These are phyloP conservation scores for Silurus glanis DNA, from an alignment of 2,113 vertebrate species.

Conservation along the genomic window DNA sequence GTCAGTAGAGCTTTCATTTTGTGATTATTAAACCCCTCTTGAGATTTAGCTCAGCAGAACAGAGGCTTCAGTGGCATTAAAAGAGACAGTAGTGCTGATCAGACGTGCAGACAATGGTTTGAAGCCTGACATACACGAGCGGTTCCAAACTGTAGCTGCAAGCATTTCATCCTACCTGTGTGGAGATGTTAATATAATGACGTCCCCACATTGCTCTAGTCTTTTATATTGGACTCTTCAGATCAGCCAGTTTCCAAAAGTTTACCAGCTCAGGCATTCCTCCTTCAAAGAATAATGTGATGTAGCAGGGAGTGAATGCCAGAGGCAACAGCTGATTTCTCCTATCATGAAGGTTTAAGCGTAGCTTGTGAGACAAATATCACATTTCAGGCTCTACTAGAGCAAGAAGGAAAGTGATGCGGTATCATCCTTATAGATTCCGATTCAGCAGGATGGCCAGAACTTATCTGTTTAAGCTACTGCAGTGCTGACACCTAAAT, in stretches of 20 bases:
- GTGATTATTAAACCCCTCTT: slow-evolving; percentile 13
- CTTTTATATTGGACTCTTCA: slow-evolving; percentile 35
- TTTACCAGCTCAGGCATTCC: slow-evolving; percentile 14
- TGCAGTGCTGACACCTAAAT: slow-evolving; percentile 27
- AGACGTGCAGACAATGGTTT: slow-evolving; percentile 12
- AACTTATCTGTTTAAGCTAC: slow-evolving; percentile 32
- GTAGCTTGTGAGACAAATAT: slow-evolving; percentile 25
- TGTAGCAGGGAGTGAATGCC: neutral
- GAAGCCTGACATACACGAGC: neutral
- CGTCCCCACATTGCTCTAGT: neutral
- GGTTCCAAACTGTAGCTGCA: neutral
- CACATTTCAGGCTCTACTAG: slow-evolving; percentile 13
- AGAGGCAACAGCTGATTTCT: slow-evolving; percentile 21
- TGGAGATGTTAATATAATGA: slow-evolving; percentile 9
- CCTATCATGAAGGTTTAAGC: slow-evolving; percentile 21
- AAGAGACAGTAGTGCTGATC: slow-evolving; percentile 21
- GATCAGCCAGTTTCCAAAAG: slow-evolving; percentile 30
- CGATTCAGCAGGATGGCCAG: neutral
- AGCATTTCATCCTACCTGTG: slow-evolving; percentile 13
- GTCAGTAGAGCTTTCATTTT: slow-evolving; percentile 22
- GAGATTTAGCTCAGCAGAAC: slow-evolving; percentile 15
- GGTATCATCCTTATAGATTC: slow-evolving; percentile 6
- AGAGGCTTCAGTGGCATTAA: slow-evolving; percentile 21
- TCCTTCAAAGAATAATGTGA: slow-evolving; percentile 15
- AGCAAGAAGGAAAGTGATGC: slow-evolving; percentile 27